These are phyloP conservation scores for Aldrovandia affinis DNA, from an alignment of 2,797 vertebrate species.

Conservation along the genomic window DNA sequence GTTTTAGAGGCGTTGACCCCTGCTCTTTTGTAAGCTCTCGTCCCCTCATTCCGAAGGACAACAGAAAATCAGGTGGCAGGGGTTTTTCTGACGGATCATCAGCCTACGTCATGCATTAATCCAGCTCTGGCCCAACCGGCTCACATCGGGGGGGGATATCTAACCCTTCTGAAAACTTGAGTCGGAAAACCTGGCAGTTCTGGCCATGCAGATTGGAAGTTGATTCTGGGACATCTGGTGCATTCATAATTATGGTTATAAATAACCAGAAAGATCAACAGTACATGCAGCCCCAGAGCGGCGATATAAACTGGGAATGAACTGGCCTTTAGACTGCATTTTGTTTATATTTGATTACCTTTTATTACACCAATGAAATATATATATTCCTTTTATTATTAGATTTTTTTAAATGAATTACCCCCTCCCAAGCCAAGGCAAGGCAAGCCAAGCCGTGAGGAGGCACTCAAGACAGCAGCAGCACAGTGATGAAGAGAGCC, in stretches of 20 bases:
- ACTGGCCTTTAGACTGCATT: not conserved
- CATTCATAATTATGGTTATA: slow-evolving; percentile 13
- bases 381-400: too few species aligned
- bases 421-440: not conserved
- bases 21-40: slow-evolving; percentile 67
- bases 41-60: slow-evolving; percentile 67
- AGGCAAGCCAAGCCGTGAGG: not conserved
- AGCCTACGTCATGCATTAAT: slow-evolving; percentile 13
- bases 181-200: too few species aligned
- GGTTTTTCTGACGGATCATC: slow-evolving; percentile 66
- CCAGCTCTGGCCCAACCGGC: too few species aligned
- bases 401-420: not conserved
- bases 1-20: slow-evolving; percentile 70
- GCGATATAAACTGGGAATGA: not conserved
- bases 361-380: too few species aligned
- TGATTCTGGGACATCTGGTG: not conserved
- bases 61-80: slow-evolving; percentile 37
- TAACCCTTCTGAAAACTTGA: too few species aligned
- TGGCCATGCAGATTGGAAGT: too few species aligned
- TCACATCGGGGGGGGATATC: too few species aligned
- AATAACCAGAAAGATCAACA: not conserved
- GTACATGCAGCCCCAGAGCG: not conserved
- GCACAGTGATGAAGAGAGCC: not conserved
- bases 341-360: not conserved
- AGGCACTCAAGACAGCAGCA: not conserved